A percentile compares a stretch with the other conserved stretches of the same genome.
Evolutionary conservation across 2,113 vertebrate genomes (phyloP).

Genomic region (Sitta europaea): DNA sequence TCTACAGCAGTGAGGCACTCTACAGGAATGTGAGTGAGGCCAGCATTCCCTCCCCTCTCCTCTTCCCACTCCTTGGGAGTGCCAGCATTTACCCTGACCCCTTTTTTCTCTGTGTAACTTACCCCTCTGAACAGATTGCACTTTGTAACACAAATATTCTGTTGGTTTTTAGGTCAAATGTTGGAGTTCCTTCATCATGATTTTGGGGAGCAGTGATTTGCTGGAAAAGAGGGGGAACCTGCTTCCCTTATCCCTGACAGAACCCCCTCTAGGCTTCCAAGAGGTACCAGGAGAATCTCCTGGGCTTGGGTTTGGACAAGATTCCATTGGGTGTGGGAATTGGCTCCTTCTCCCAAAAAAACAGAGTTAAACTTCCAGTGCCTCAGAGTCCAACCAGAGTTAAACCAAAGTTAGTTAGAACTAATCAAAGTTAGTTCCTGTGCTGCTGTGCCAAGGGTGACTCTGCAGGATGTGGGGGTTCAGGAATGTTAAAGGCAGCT

Average conservation of each 20-base stretch:
- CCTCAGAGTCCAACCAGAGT: too few relatives aligned
- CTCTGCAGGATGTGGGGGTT: not conserved
- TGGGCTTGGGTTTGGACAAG: not conserved
- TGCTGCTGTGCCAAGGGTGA: not conserved
- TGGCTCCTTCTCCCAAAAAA: not conserved
- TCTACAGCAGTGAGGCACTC: not conserved
- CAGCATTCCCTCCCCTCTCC: not conserved
- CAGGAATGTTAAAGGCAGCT: not conserved
- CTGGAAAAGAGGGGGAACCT: constrained; percentile 6
- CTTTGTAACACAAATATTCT: not conserved
- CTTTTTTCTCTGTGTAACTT: not conserved
- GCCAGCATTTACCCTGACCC: not conserved
- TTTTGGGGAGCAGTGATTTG: not conserved
- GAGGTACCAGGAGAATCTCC: not conserved
- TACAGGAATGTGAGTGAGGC: constrained; percentile 49
- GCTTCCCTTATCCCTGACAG: not conserved
- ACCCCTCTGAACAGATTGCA: not conserved
- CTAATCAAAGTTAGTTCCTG: too few relatives aligned
- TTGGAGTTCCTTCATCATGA: constrained; percentile 49
- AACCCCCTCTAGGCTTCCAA: constrained; percentile 14
- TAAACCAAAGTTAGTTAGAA: too few relatives aligned
- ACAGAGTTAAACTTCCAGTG: too few relatives aligned
- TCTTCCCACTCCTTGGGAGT: not conserved
- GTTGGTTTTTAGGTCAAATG: constrained; percentile 16
- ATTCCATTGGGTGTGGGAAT: not conserved